Base-by-base conservation (phyloP, 2,113 vertebrate genomes). In the Leptobrachium ailaonicum region DNA sequence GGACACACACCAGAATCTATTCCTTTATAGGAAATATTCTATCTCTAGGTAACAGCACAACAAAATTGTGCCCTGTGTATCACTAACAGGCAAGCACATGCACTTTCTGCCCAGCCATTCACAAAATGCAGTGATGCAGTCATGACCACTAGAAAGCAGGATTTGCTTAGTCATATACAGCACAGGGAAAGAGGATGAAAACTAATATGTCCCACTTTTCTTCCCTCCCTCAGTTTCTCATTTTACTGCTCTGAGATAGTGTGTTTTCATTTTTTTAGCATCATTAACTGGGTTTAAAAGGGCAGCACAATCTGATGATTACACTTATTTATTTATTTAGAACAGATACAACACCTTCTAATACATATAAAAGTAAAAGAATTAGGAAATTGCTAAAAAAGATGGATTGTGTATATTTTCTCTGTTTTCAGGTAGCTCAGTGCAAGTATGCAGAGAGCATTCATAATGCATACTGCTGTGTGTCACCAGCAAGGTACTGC, bases 81-180 rank as follows among this genome's bases (percentile, higher is more conserved):
- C 32, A 2, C 40, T 7, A n/a, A 64, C 32, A 32, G 62, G 4
- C 56, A 11, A 60, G 13, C 47, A 60, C 11, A n/a, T 12, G 56
- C 13, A 60, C 56, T 60, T 60, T 40, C 14, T 64, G 62, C 7
- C 2, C 13, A 64, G 62, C 62, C 62, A 32, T 64, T 64, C 32
- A 64, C 62, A 64, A 64, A 20, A 64, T 32, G 62, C 62, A 64
- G 40, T 64, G 62, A 64, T 64, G 62, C 62, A 64, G 32, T 20
- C 62, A 64, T 64, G 32, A 64, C 62, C 62, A 40, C n/a, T 64
- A 64, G 62, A 64, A 64, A 32, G 62, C 62, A 64, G 62, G 62
- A 40, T 64, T 40, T 40, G n/a, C 32, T 64, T 64, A 64, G 62
- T 64, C 62, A 64, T 40, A 64, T 10, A 40, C n/a, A 32, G 62